These are phyloP conservation scores for Coremacera marginata DNA, from an alignment of 2,888 invertebrate genomes.

Conservation along the genomic window DNA sequence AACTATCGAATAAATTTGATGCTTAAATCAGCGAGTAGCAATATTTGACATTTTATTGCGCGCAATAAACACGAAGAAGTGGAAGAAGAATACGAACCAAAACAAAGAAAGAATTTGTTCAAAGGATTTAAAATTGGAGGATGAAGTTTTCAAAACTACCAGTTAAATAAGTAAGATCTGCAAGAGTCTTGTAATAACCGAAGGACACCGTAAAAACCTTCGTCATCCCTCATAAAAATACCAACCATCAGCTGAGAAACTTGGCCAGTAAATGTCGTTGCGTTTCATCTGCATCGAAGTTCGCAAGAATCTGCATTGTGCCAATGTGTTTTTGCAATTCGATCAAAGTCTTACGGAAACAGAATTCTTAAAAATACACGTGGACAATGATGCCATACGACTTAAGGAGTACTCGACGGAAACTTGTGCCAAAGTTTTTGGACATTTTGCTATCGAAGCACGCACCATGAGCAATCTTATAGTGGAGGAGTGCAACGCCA, in stretches of 20 bases:
- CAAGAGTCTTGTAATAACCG: not conserved
- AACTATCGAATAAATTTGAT: not conserved
- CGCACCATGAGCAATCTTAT: conserved; percentile 55
- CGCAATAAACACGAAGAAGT: not conserved
- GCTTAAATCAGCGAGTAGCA: too few relatives aligned
- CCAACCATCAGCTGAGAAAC: not conserved
- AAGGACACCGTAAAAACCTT: not conserved
- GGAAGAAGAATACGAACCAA: not conserved
- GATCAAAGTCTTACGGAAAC: conserved; percentile 52
- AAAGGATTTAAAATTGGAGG: not conserved
- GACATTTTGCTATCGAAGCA: conserved; percentile 56
- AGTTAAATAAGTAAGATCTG: too few relatives aligned
- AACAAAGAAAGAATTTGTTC: not conserved
- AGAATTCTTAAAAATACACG: conserved; percentile 54
- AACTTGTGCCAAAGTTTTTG: conserved; percentile 46
- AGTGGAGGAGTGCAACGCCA: conserved; percentile 55
- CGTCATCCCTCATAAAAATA: not conserved
- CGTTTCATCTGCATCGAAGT: conserved; percentile 60
- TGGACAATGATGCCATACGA: conserved; percentile 47
- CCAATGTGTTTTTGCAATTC: conserved; percentile 60
- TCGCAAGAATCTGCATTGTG: conserved; percentile 63
- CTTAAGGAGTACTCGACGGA: conserved; percentile 47
- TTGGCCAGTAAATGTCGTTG: conserved; percentile 53
- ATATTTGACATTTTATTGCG: not conserved
- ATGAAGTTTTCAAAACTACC: too few relatives aligned